Conservation (phyloP, 2,113 vertebrate genomes). For the Malaclemys terrapin region DNA sequence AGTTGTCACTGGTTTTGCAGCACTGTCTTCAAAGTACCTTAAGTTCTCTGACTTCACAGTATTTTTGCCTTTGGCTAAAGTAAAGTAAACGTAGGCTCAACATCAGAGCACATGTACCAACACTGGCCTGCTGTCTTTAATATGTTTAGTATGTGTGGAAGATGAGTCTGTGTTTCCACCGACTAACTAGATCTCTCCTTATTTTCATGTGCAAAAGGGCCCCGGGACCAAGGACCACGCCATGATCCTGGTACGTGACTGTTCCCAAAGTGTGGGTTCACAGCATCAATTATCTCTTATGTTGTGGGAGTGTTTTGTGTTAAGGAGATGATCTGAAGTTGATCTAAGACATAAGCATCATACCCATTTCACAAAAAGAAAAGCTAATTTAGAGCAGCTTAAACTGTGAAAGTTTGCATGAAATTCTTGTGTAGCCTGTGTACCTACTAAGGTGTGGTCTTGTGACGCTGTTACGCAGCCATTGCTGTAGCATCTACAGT, state of each 20-base stretch:
- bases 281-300: neutral
- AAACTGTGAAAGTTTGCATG: neutral
- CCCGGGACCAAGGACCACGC: slow-evolving; percentile 85
- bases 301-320: neutral
- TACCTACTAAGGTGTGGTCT: neutral
- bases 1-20: neutral
- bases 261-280: neutral
- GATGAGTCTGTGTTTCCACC: neutral
- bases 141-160: neutral
- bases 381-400: too few species aligned
- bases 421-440: neutral
- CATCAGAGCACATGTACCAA: slow-evolving; percentile 47
- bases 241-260: slow-evolving; percentile 82
- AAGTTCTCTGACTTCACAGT: neutral
- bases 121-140: slow-evolving; percentile 14
- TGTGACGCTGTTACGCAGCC: neutral
- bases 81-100: neutral
- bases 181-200: slow-evolving; percentile 7
- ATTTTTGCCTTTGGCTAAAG: neutral
- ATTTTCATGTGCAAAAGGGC: slow-evolving; percentile 81
- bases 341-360: neutral
- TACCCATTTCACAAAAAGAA: neutral
- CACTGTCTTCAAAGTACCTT: neutral
- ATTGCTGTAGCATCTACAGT: neutral
- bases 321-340: too few species aligned